Evolutionary conservation across 2,113 vertebrate genomes (phyloP), one percentile per base, ranked within the genome.

Genomic region (Laticauda colubrina): DNA sequence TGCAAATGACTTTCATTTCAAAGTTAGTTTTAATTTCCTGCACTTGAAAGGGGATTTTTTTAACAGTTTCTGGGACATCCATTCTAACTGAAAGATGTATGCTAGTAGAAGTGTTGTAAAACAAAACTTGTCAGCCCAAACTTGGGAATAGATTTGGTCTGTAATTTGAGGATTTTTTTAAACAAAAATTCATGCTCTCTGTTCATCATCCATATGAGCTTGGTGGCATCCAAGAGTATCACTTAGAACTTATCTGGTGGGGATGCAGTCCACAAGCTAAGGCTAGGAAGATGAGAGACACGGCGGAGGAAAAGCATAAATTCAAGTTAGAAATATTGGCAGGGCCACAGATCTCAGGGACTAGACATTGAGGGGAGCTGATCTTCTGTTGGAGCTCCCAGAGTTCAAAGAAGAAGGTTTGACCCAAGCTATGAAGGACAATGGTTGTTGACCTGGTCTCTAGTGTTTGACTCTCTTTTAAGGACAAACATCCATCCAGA

Each of bases 101-200:
- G 61, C 1, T 64, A 29, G 59, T 12, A 29, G 59, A 64, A 29
- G 1, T 11, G 24, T 69, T 12, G 29, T n/a, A 5, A 69, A 69
- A 69, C 3, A 64, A 64, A 64, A n/a, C 21, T 24, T 59, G 26
- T 14, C 90, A 54, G 91, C 88, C 55, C 18, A 56, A 56, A 6
- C 55, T 95, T 54, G 90, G 0, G 85, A 93, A 14, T 88, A 88
- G 94, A 88, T 75, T 92, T 24, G 93, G 86, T 93, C 93, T 93
- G 90, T 94, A 92, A 89, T 94, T 92, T 89, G 56, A 93, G 26
- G 93, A 12, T 94, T 93, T 94, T 90, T 56, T 6, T 1, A 92
- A 90, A 51, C 6, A 8, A 51, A 51, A 51, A 51, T 51, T 26
- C 24, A 29, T 11, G 9, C 59, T 29, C 26, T 61, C 59, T 64